A percentile compares a stretch with the other conserved stretches of the same genome.
These are phyloP conservation scores for Alouatta caraya DNA, from an alignment of 2,797 vertebrate species.

Conservation along the genomic window DNA sequence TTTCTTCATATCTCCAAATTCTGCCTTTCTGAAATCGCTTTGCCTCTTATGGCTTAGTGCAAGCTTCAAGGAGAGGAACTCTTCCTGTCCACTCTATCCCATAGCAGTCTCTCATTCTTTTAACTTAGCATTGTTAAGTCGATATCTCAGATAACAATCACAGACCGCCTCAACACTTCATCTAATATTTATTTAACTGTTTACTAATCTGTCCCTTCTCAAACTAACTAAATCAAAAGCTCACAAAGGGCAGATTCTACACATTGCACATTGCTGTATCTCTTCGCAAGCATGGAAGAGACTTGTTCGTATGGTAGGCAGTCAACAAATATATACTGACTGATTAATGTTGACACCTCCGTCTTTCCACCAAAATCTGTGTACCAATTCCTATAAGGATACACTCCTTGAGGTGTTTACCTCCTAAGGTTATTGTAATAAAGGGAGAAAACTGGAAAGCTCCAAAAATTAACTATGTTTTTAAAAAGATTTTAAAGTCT, in stretches of 20 bases:
- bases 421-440: neutral
- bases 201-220: neutral
- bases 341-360: neutral
- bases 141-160: neutral
- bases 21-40: neutral
- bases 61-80: neutral
- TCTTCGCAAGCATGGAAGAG: neutral
- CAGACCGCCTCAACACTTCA: neutral
- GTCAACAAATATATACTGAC: neutral
- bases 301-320: neutral
- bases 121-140: neutral
- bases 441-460: neutral
- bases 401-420: neutral
- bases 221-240: neutral
- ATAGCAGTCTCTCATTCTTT: neutral
- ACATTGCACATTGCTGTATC: neutral
- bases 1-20: neutral
- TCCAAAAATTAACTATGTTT: neutral
- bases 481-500: slow-evolving; percentile 6
- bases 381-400: neutral
- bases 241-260: neutral
- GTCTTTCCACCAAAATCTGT: neutral
- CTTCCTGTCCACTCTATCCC: neutral
- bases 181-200: neutral
- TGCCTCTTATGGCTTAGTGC: neutral